phyloP scores from a whole-genome alignment of 2,797 vertebrate species.

The Acipenser ruthenus region DNA sequence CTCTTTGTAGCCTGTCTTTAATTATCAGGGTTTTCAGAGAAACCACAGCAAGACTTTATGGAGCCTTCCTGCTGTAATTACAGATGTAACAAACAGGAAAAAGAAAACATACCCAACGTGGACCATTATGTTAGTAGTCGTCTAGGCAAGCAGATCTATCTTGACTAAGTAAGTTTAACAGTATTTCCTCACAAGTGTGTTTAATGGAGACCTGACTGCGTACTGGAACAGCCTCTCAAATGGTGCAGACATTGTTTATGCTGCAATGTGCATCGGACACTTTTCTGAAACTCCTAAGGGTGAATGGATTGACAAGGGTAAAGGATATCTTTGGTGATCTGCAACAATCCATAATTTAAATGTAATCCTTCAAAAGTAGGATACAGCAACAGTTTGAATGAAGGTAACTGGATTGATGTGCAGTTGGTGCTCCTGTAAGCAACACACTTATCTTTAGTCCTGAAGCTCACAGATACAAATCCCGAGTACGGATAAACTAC shows the following conservation, averaged over 20 bases:
- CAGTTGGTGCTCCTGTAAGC: slow-evolving; percentile 16
- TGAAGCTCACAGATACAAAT: neutral
- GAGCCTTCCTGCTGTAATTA: slow-evolving; percentile 47
- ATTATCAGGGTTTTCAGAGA: slow-evolving; percentile 51
- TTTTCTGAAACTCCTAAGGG: neutral
- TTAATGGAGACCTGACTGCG: slow-evolving; percentile 22
- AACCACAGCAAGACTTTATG: slow-evolving; percentile 32
- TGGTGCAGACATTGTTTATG: slow-evolving; percentile 1
- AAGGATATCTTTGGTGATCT: slow-evolving; percentile 17
- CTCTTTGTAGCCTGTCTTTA: slow-evolving; percentile 43
- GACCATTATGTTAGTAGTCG: too few species aligned
- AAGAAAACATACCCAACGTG: too few species aligned
- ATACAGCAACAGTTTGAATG: slow-evolving; percentile 36
- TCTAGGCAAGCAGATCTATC: too few species aligned
- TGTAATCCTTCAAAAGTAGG: slow-evolving; percentile 29
- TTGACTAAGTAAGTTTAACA: neutral
- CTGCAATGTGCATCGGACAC: neutral
- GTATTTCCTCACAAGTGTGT: slow-evolving; percentile 7
- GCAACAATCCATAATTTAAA: slow-evolving; percentile 24
- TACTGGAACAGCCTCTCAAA: slow-evolving; percentile 10
- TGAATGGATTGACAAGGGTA: slow-evolving; percentile 15
- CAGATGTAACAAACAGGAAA: slow-evolving; percentile 22
- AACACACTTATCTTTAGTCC: neutral
- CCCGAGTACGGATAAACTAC: too few species aligned
- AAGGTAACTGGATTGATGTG: slow-evolving; percentile 27